These are phyloP conservation scores for Tribolium castaneum DNA, from an alignment of 1,140 invertebrate genomes.

Conservation along the genomic window DNA sequence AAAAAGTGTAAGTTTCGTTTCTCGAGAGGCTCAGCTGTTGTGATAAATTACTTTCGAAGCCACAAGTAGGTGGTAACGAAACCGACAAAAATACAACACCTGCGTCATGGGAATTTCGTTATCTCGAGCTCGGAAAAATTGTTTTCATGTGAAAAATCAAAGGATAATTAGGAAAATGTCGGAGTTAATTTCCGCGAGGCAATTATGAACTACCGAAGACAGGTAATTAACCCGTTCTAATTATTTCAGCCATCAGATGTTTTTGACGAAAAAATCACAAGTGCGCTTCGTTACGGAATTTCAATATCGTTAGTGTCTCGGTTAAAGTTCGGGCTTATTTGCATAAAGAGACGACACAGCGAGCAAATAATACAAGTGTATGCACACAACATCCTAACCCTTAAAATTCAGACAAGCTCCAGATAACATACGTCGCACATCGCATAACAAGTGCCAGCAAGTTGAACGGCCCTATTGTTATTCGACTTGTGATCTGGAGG, in stretches of 20 bases:
- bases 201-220: slow-evolving; percentile 26
- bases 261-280: background rate
- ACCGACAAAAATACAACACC: slow-evolving; percentile 23
- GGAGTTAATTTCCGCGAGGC: slow-evolving; percentile 15
- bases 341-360: background rate
- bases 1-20: slow-evolving; percentile 7
- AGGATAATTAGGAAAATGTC: background rate
- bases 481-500: background rate
- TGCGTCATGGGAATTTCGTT: slow-evolving; percentile 8
- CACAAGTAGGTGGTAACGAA: slow-evolving; percentile 21
- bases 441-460: slow-evolving; percentile 24
- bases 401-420: slow-evolving; percentile 38
- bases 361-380: slow-evolving; percentile 11
- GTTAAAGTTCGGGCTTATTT: background rate
- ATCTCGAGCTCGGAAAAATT: no score
- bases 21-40: slow-evolving; percentile 15
- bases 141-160: no score
- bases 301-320: background rate
- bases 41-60: slow-evolving; percentile 33
- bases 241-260: slow-evolving; percentile 36
- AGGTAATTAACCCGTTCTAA: slow-evolving; percentile 36
- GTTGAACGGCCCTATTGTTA: slow-evolving; percentile 26
- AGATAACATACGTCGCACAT: slow-evolving; percentile 39
- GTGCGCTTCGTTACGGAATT: background rate
- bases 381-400: slow-evolving; percentile 29